phyloP scores from a whole-genome alignment of 2,113 vertebrate genomes.

The Mormoops blainvillei region DNA sequence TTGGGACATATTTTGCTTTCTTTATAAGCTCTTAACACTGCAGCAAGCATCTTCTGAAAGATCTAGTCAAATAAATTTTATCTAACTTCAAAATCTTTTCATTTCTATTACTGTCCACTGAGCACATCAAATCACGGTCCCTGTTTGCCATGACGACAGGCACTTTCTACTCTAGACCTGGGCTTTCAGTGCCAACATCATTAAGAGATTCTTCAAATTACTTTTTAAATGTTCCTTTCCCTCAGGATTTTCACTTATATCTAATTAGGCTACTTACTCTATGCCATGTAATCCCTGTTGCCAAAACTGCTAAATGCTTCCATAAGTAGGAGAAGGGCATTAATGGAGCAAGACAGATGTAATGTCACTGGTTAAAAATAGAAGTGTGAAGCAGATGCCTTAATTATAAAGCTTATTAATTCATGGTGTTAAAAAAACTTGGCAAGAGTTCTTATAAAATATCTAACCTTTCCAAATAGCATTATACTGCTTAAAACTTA shows the following conservation, averaged over 20 bases:
- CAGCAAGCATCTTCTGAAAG: constrained; percentile 35
- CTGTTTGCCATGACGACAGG: constrained; percentile 57
- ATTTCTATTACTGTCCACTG: constrained; percentile 41
- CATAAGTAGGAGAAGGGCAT: constrained; percentile 81
- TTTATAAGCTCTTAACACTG: constrained; percentile 19
- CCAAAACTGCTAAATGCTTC: constrained; percentile 88
- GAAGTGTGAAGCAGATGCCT: constrained; percentile 86
- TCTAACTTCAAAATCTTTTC: background rate
- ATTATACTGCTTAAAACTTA: constrained; percentile 71
- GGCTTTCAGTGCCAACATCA: constrained; percentile 80
- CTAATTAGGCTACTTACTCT: constrained; percentile 87
- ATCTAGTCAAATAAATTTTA: constrained; percentile 5
- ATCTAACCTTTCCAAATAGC: constrained; percentile 68
- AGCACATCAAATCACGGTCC: constrained; percentile 42
- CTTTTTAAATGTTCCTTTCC: constrained; percentile 81
- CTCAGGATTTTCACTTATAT: constrained; percentile 84
- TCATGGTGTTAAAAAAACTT: constrained; percentile 70
- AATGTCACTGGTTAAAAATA: constrained; percentile 85
- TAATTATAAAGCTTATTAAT: constrained; percentile 88
- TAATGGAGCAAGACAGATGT: constrained; percentile 87
- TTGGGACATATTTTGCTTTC: background rate
- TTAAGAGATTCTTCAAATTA: constrained; percentile 86
- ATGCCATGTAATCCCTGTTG: constrained; percentile 85
- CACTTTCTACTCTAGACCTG: constrained; percentile 62
- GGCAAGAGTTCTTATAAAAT: constrained; percentile 74